Base-by-base conservation (phyloP, 2,113 vertebrate genomes). In the Oreochromis aureus region DNA sequence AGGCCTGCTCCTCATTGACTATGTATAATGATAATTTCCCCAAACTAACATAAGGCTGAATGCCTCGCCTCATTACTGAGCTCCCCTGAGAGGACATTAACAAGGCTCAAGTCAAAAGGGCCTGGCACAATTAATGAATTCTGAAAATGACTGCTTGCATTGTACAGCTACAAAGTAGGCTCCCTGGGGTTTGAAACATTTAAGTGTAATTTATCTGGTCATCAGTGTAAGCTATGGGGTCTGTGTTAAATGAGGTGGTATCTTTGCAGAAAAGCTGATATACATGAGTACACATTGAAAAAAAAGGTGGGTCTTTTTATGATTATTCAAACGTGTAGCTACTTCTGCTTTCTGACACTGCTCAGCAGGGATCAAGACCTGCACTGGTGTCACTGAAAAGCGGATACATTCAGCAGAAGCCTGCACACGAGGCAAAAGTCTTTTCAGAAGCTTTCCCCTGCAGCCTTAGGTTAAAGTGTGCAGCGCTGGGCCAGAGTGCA, bases 21-120 rank as follows among this genome's bases (percentile, higher is more conserved):
- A 36, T 87, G 36, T 63, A 24, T 82, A 89, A 90, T 90, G 87
- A 89, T 87, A 89, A 89, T 86, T 83, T 83, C 86, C 92, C 92
- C 91, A 76, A 81, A 91, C 78, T 78, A 84, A 90, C 81, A 90
- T 81, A 48, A 80, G 78, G 54, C 85, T 84, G 82, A 91, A 87
- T 82, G 80, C 83, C 51, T 24, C 10, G 66, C 51, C 51, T 94
- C 79, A 92, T 93, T 93, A 91, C 63, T 7, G 19, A 83, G 24
- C 44, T 54, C 89, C 86, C 91, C 22, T 3, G 84, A 89, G 91
- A 90, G 83, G 71, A 89, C 81, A 92, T 95, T 93, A 95, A 89
- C 58, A 84, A 84, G 80, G 61, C 83, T 86, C 53, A 27, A 87
- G 86, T 87, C 90, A 89, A 87, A 66, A 44, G 54, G 71, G 41